These are phyloP conservation scores for Camponotus vicinus DNA, from an alignment of 1,140 invertebrate species.

Conservation along the genomic window DNA sequence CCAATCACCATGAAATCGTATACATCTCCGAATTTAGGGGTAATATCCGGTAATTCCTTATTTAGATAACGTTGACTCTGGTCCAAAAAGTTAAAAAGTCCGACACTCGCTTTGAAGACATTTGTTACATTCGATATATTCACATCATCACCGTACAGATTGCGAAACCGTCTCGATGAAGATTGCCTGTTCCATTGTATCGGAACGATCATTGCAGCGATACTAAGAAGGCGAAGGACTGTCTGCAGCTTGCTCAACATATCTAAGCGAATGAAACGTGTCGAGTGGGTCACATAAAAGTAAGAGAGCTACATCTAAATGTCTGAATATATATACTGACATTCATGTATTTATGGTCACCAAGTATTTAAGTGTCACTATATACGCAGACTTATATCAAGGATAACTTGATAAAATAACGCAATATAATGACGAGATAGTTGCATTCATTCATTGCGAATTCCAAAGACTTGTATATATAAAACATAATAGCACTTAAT, in stretches of 20 bases:
- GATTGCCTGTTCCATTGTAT: not conserved
- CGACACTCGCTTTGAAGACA: not conserved
- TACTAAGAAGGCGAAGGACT: not conserved
- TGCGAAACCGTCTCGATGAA: not conserved
- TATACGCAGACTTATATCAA: not conserved
- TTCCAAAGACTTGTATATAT: no score
- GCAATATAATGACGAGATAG: not conserved
- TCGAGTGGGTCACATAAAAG: not conserved
- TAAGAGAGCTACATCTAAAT: not conserved
- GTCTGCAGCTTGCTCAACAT: not conserved
- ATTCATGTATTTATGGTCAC: no score
- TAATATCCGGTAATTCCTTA: constrained; percentile 76
- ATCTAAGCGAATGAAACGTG: not conserved
- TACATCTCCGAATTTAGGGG: constrained; percentile 74
- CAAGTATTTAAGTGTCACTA: not conserved
- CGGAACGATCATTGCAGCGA: not conserved
- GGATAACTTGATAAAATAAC: no score
- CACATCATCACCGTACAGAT: constrained; percentile 12
- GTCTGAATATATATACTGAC: constrained; percentile 4
- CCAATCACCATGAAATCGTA: constrained; percentile 91
- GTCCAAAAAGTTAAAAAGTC: constrained; percentile 1
- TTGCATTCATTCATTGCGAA: no score
- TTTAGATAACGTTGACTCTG: not conserved
- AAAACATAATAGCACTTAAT: no score
- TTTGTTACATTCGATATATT: not conserved